phyloP scores from a whole-genome alignment of 2,797 vertebrate species.

The Leptatherina wallacei region DNA sequence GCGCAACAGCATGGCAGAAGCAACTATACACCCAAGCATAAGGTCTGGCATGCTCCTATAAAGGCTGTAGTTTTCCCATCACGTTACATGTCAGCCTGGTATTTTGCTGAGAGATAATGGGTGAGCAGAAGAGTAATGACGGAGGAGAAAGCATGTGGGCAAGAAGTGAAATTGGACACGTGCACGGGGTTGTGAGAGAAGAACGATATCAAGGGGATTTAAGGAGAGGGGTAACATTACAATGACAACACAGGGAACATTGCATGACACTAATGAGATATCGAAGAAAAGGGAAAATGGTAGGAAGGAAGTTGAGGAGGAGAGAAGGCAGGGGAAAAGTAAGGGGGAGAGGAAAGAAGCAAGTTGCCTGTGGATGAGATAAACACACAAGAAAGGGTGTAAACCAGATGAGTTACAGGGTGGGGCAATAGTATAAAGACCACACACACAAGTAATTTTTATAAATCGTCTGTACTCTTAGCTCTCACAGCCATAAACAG shows the following conservation, averaged over 20 bases:
- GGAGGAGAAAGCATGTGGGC: conserved; percentile 50
- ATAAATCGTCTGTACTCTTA: not conserved
- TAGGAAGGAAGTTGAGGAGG: conserved; percentile 41
- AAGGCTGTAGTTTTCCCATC: conserved; percentile 61
- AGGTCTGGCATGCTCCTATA: conserved; percentile 29
- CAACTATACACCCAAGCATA: conserved; percentile 33
- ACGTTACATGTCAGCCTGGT: conserved; percentile 59
- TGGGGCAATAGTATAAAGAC: conserved; percentile 7
- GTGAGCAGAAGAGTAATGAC: conserved; percentile 42
- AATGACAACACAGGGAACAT: conserved; percentile 55
- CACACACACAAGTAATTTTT: not conserved
- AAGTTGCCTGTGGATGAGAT: conserved; percentile 37
- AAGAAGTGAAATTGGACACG: conserved; percentile 57
- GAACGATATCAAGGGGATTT: conserved; percentile 58
- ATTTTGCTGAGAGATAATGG: conserved; percentile 71
- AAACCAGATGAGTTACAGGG: conserved; percentile 28
- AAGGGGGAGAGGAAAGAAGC: conserved; percentile 11
- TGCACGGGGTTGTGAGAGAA: conserved; percentile 41
- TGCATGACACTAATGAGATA: conserved; percentile 57
- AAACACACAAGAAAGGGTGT: conserved; percentile 16
- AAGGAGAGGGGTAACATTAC: conserved; percentile 54
- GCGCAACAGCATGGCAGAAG: conserved; percentile 36
- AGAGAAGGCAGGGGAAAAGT: conserved; percentile 24
- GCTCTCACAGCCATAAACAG: not conserved
- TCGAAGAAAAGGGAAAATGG: conserved; percentile 46